Evolutionary conservation across 2,888 invertebrate genomes (phyloP).

Genomic region (Tetranychus truncatus): DNA sequence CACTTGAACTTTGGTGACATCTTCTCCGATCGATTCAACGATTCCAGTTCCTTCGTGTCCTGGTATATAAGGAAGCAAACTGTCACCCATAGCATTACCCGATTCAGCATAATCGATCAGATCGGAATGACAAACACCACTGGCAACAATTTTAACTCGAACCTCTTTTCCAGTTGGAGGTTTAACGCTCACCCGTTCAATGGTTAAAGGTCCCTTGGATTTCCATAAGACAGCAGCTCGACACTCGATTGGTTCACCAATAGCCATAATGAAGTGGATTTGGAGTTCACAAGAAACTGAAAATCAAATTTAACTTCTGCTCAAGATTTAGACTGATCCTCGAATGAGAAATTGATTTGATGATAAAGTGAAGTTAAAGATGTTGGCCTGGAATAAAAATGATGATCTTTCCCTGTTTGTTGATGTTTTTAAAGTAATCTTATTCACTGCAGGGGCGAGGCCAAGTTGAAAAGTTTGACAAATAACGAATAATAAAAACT

Average conservation of each 20-base stretch:
- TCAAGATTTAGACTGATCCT: no score
- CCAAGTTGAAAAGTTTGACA: no score
- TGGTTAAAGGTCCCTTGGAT: neutral
- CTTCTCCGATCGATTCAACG: conserved; percentile 24
- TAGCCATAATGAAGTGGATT: no score
- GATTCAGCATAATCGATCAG: conserved; percentile 31
- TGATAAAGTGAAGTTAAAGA: no score
- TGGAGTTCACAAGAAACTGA: no score
- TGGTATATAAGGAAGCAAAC: conserved; percentile 20
- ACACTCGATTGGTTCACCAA: neutral
- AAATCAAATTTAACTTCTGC: no score
- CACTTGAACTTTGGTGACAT: conserved; percentile 21
- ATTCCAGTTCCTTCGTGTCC: conserved; percentile 26
- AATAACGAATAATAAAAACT: no score
- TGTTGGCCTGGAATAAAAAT: no score
- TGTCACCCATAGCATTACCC: conserved; percentile 31
- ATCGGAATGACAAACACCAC: conserved; percentile 37
- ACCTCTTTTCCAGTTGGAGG: conserved; percentile 11
- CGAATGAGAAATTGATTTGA: no score
- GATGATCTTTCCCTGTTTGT: no score
- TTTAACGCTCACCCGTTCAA: neutral
- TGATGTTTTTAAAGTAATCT: no score
- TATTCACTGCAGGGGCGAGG: no score
- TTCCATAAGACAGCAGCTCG: neutral
- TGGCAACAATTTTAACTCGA: conserved; percentile 21